Conservation (phyloP, 2,113 vertebrate genomes). For the Ophthalmolycus amberensis region DNA sequence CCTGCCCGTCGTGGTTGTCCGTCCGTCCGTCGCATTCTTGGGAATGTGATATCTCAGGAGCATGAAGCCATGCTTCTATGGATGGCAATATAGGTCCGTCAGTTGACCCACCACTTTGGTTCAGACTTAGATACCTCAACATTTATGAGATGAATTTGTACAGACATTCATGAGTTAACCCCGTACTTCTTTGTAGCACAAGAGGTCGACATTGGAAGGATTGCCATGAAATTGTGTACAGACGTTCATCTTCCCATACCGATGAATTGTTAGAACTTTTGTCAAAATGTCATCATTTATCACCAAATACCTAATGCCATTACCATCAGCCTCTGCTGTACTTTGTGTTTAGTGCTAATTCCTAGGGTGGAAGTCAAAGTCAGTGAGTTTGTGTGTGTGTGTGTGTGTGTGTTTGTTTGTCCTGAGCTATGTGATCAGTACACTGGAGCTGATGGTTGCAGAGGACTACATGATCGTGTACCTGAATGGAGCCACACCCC, state of each 20-base stretch:
- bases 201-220: background rate
- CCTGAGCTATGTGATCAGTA: slow-evolving; percentile 95
- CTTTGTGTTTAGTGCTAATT: too few relatives aligned
- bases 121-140: background rate
- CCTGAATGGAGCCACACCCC: slow-evolving; percentile 96
- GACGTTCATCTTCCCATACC: background rate
- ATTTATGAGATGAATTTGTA: background rate
- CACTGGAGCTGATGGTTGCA: slow-evolving; percentile 97
- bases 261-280: background rate
- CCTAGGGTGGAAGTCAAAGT: background rate
- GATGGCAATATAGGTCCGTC: too few relatives aligned
- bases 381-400: background rate
- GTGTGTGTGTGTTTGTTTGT: background rate
- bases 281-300: too few relatives aligned
- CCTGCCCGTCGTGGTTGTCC: too few relatives aligned
- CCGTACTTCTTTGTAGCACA: background rate
- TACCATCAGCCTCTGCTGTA: too few relatives aligned
- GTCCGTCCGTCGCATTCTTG: too few relatives aligned
- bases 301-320: too few relatives aligned
- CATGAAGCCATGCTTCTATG: too few relatives aligned
- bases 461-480: slow-evolving; percentile 99
- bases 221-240: background rate
- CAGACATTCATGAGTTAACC: background rate
- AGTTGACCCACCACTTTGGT: too few relatives aligned
- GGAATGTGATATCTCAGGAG: too few relatives aligned